A percentile compares a stretch with the other conserved stretches of the same genome.
phyloP scores from a whole-genome alignment of 1,140 invertebrate species.

The Paramacrobiotus metropolitanus region DNA sequence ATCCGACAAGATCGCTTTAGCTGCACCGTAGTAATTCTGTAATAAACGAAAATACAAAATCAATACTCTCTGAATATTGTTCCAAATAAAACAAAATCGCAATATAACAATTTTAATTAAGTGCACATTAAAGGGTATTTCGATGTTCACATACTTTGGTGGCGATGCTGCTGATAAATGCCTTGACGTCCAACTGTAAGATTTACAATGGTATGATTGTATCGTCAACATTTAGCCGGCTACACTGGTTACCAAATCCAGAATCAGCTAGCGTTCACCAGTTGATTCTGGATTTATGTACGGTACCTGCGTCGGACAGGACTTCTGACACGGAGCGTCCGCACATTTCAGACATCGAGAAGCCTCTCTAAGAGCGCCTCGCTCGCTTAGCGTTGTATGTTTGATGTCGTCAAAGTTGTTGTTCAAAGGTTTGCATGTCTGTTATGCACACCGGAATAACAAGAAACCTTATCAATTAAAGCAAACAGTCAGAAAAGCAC shows the following conservation, averaged over 20 bases:
- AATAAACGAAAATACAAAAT: constrained; percentile 13
- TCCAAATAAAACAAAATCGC: too few relatives aligned
- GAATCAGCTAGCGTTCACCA: too few relatives aligned
- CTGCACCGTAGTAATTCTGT: constrained; percentile 91
- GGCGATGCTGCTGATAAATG: constrained; percentile 83
- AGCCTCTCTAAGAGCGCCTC: constrained; percentile 71
- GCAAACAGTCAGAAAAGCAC: background rate
- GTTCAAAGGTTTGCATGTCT: constrained; percentile 42
- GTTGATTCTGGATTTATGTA: too few relatives aligned
- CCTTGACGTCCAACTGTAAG: constrained; percentile 82
- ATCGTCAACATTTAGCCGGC: too few relatives aligned
- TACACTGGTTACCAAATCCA: too few relatives aligned
- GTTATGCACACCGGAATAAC: constrained; percentile 11
- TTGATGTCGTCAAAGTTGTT: constrained; percentile 95
- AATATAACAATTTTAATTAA: too few relatives aligned
- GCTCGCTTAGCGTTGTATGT: constrained; percentile 80
- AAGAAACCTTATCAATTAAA: background rate
- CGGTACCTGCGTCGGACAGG: constrained; percentile 93
- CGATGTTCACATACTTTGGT: constrained; percentile 44
- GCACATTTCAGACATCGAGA: constrained; percentile 82
- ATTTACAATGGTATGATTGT: too few relatives aligned
- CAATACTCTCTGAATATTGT: background rate
- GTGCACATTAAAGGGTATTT: too few relatives aligned
- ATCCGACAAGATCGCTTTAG: constrained; percentile 83
- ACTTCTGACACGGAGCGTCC: constrained; percentile 93